phyloP scores from a whole-genome alignment of 2,797 vertebrate genomes.

The Hydrocynus forskahlii region DNA sequence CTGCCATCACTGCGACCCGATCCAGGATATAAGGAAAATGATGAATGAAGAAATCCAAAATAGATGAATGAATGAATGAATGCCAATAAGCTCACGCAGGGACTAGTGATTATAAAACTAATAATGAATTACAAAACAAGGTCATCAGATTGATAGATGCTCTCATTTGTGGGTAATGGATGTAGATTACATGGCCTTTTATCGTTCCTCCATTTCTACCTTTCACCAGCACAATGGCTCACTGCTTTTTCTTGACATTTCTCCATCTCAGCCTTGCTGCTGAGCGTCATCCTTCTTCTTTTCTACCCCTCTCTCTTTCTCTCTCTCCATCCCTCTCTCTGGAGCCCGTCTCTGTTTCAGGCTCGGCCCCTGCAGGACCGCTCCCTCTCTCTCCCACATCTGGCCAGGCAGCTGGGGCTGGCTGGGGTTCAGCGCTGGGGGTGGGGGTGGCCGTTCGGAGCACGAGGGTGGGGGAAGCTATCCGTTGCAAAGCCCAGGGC shows the following conservation, averaged over 20 bases:
- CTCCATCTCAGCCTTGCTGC: slow-evolving; percentile 14
- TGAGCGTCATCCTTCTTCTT: slow-evolving; percentile 23
- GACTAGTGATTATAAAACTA: neutral
- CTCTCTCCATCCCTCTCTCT: slow-evolving; percentile 45
- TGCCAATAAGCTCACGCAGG: neutral
- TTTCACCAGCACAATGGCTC: slow-evolving; percentile 16
- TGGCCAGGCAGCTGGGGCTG: slow-evolving; percentile 99
- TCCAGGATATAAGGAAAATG: too few species aligned
- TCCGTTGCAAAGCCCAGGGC: slow-evolving; percentile 99
- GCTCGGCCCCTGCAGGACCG: slow-evolving; percentile 91
- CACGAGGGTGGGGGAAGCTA: slow-evolving; percentile 88
- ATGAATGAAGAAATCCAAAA: too few species aligned
- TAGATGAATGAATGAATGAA: too few species aligned
- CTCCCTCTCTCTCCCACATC: slow-evolving; percentile 86
- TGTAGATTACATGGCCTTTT: neutral
- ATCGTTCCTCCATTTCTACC: neutral
- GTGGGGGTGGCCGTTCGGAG: slow-evolving; percentile 74
- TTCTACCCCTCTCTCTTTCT: slow-evolving; percentile 26
- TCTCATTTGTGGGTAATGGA: neutral
- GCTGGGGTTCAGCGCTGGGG: slow-evolving; percentile 89
- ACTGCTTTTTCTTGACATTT: slow-evolving; percentile 33
- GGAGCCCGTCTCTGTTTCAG: slow-evolving; percentile 84
- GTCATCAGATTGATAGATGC: neutral
- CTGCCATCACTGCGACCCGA: too few species aligned
- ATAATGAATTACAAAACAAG: neutral